Conservation (phyloP, 2,797 vertebrate species). For the Otolemur crassicaudatus region DNA sequence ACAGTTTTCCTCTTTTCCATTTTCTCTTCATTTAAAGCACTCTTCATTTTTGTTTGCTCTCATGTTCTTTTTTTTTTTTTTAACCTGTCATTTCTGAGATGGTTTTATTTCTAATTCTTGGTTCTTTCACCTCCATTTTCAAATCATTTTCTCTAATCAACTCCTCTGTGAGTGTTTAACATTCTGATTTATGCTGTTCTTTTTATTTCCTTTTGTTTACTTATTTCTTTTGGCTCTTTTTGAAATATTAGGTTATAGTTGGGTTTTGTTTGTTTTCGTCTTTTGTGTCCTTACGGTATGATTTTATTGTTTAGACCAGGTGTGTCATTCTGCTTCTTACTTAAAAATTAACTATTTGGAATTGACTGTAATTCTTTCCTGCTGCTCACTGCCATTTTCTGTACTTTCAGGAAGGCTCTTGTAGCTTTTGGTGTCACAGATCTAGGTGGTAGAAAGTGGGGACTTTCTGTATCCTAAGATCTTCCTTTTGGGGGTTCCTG, state of each 20-base stretch:
- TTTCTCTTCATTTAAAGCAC: background rate
- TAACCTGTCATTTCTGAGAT: constrained; percentile 24
- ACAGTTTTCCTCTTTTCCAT: background rate
- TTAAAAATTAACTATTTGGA: background rate
- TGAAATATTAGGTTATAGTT: background rate
- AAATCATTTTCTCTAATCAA: background rate
- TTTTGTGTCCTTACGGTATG: background rate
- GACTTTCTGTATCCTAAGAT: background rate
- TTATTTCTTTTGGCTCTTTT: constrained; percentile 20
- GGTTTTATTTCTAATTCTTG: background rate
- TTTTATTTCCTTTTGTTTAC: background rate
- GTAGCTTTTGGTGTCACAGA: background rate
- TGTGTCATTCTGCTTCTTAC: background rate
- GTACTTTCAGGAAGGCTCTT: background rate
- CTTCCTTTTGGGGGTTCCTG: background rate
- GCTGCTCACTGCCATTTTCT: background rate
- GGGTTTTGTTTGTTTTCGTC: background rate
- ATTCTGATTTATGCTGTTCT: background rate
- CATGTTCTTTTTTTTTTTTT: background rate
- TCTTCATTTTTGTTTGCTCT: constrained; percentile 18
- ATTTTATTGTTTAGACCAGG: background rate
- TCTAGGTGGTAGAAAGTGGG: background rate
- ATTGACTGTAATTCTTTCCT: background rate
- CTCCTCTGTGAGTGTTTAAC: constrained; percentile 45
- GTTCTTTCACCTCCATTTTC: background rate